Percentiles rank a stretch among this genome's conserved stretches.
These are phyloP conservation scores for Actenoides lindsayi DNA, from an alignment of 2,113 vertebrate species.

Conservation along the genomic window DNA sequence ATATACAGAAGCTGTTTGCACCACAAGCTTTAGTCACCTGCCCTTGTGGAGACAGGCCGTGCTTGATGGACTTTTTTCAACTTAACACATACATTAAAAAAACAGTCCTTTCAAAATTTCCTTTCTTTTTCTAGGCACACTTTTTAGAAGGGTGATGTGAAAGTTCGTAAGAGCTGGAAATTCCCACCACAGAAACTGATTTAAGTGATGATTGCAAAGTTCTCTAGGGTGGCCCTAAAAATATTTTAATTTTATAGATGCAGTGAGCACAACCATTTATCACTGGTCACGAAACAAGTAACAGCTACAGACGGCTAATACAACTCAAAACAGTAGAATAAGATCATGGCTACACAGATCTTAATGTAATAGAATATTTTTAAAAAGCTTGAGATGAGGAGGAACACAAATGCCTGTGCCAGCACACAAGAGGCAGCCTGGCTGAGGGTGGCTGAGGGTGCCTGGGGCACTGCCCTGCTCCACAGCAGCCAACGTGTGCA, in stretches of 20 bases:
- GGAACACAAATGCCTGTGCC: background rate
- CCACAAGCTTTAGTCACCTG: background rate
- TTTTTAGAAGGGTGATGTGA: background rate
- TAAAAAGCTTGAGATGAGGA: background rate
- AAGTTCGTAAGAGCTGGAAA: background rate
- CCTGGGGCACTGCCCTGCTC: background rate
- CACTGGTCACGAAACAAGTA: background rate
- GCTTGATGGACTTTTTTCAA: background rate
- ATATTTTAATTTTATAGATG: background rate
- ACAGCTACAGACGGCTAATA: background rate
- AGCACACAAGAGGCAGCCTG: fast-evolving
- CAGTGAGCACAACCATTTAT: background rate
- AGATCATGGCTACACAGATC: background rate
- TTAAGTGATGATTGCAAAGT: background rate
- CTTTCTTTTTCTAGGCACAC: background rate
- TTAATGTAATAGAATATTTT: background rate
- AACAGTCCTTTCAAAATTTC: background rate
- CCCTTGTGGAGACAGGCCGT: background rate
- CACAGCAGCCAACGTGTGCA: background rate
- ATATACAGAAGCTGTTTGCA: background rate
- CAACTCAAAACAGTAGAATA: background rate
- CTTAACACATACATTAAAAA: background rate
- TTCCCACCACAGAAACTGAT: background rate
- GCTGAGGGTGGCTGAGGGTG: too few relatives aligned
- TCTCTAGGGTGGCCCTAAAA: background rate